Evolutionary conservation across 2,797 vertebrate species (phyloP).

Genomic region (Rhinella marina): DNA sequence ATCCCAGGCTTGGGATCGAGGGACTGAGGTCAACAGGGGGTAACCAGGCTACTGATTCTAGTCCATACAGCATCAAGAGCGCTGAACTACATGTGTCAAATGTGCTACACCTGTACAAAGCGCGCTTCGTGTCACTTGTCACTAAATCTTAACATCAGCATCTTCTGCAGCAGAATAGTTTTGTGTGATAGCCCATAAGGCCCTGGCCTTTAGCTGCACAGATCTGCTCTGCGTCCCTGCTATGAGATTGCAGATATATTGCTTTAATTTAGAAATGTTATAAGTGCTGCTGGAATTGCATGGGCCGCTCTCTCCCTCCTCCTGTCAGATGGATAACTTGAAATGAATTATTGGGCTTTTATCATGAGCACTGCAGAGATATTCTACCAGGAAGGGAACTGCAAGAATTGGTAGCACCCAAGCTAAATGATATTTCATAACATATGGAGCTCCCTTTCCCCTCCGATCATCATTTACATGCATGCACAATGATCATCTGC

Average conservation of each 20-base stretch:
- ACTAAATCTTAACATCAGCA: conserved; percentile 23
- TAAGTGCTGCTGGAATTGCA: background rate
- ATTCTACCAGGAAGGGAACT: background rate
- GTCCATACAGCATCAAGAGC: conserved; percentile 36
- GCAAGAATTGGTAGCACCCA: background rate
- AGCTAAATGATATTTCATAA: background rate
- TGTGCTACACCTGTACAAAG: background rate
- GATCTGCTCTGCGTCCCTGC: background rate
- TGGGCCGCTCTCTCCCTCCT: background rate
- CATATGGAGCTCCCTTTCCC: too few relatives aligned
- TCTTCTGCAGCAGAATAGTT: background rate
- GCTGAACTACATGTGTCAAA: background rate
- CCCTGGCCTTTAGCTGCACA: background rate
- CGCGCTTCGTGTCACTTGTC: conserved; percentile 49
- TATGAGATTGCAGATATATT: background rate
- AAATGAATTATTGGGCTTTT: background rate
- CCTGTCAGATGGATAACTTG: background rate
- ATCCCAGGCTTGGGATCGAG: conserved; percentile 12
- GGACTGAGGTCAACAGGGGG: conserved; percentile 26
- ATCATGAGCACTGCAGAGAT: background rate
- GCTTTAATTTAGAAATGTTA: background rate
- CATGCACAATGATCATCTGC: too few relatives aligned
- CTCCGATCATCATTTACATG: too few relatives aligned
- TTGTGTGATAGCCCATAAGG: background rate
- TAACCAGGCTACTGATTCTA: conserved; percentile 27